A percentile compares a stretch with the other conserved stretches of the same genome.
Conservation (phyloP, 2,888 invertebrate species). For the Cephus nigrinus region DNA sequence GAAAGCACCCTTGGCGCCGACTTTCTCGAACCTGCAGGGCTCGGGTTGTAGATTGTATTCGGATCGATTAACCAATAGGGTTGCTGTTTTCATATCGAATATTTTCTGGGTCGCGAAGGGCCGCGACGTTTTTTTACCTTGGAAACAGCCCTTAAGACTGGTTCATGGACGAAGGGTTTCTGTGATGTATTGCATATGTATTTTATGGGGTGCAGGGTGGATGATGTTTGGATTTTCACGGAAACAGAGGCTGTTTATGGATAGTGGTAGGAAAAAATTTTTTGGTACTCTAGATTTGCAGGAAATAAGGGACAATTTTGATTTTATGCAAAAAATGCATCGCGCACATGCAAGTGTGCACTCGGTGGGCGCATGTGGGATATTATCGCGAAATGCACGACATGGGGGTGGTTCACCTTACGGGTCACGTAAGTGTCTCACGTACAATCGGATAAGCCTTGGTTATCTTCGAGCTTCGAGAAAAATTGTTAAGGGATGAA, state of each 20-base stretch:
- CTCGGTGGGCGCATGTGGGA: background rate
- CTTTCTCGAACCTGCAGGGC: background rate
- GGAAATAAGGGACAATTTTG: background rate
- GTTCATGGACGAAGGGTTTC: background rate
- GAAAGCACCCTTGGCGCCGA: background rate
- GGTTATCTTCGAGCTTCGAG: background rate
- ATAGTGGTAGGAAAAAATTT: too few species aligned
- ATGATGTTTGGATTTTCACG: background rate
- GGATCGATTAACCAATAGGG: background rate
- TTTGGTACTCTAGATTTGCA: background rate
- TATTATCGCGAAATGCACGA: background rate
- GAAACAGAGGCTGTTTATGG: background rate
- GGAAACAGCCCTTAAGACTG: background rate
- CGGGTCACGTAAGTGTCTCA: background rate
- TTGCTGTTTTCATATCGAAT: background rate
- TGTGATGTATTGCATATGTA: background rate
- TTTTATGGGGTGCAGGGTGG: background rate
- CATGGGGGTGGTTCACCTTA: background rate
- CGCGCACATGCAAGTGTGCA: background rate
- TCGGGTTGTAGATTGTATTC: background rate
- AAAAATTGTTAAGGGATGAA: background rate
- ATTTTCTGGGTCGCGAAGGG: background rate
- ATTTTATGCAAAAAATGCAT: background rate
- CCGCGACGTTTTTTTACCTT: background rate
- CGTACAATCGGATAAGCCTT: background rate